Conservation (phyloP, 2,113 vertebrate species). For the Pelmatolapia mariae region DNA sequence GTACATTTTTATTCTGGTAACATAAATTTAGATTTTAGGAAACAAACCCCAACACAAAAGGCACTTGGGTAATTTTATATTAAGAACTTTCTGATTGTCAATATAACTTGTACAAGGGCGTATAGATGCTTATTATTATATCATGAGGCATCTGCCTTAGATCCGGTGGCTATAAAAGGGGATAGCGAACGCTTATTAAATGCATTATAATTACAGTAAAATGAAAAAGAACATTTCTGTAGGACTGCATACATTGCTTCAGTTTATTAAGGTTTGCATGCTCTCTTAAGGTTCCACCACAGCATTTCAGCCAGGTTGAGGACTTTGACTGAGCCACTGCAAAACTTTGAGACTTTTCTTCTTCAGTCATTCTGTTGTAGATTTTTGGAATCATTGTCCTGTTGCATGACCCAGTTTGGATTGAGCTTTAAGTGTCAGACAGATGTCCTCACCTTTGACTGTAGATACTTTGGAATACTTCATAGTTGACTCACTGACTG, state of each 20-base stretch:
- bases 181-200: not conserved
- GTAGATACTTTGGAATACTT: not conserved
- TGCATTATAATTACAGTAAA: not conserved
- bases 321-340: not conserved
- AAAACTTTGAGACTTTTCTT: not conserved
- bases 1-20: not conserved
- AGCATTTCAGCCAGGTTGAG: not conserved
- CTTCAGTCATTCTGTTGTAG: not conserved
- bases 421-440: not conserved
- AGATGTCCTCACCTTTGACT: not conserved
- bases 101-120: not conserved
- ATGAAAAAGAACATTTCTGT: not conserved
- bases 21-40: not conserved
- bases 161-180: not conserved
- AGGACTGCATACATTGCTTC: not conserved
- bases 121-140: not conserved
- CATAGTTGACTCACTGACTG: not conserved
- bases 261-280: not conserved
- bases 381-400: not conserved
- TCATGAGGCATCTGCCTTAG: not conserved
- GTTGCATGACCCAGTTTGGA: not conserved
- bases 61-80: not conserved
- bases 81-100: not conserved
- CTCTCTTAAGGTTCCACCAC: not conserved
- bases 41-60: not conserved